Evolutionary conservation across 30 jellyfish, hydroid and myxozoan species (phyloP).

Genomic region (Cassiopea andromeda): DNA sequence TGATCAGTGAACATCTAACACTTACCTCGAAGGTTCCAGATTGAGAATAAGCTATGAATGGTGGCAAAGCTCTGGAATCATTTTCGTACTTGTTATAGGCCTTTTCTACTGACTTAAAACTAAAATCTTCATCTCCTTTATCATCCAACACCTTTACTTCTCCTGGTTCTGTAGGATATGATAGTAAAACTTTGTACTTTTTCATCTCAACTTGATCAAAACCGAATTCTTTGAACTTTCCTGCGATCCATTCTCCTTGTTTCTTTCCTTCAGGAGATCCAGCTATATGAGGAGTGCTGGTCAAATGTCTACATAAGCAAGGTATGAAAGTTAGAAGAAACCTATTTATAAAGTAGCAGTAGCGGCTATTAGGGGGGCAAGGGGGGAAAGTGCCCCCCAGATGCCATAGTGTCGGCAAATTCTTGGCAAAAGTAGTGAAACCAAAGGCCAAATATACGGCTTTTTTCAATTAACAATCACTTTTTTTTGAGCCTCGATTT

Average conservation of each 20-base stretch:
- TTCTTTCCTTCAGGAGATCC: conserved; percentile 88
- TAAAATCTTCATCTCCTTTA: conserved; percentile 59
- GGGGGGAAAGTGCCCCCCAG: too few species aligned
- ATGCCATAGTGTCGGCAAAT: too few species aligned
- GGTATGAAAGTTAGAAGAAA: too few species aligned
- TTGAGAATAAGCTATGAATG: conserved; percentile 84
- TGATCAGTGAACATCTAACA: neutral
- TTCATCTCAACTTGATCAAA: conserved; percentile 86
- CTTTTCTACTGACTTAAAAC: conserved; percentile 61
- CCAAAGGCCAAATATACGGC: too few species aligned
- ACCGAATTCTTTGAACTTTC: conserved; percentile 68
- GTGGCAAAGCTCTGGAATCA: conserved; percentile 81
- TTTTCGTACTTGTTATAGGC: conserved; percentile 76
- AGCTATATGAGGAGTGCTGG: conserved; percentile 86
- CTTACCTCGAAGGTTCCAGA: conserved; percentile 89
- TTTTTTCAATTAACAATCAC: too few species aligned
- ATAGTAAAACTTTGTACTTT: conserved; percentile 79
- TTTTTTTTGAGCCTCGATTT: too few species aligned
- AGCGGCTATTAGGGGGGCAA: too few species aligned
- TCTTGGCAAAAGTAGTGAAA: too few species aligned
- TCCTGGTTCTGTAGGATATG: conserved; percentile 98
- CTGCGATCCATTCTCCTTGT: conserved; percentile 89
- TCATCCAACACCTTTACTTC: conserved; percentile 55
- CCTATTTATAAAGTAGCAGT: too few species aligned
- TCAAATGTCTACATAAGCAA: conserved; percentile 86